These are phyloP conservation scores for Tachina grossa DNA, from an alignment of 2,888 invertebrate genomes.

Conservation along the genomic window DNA sequence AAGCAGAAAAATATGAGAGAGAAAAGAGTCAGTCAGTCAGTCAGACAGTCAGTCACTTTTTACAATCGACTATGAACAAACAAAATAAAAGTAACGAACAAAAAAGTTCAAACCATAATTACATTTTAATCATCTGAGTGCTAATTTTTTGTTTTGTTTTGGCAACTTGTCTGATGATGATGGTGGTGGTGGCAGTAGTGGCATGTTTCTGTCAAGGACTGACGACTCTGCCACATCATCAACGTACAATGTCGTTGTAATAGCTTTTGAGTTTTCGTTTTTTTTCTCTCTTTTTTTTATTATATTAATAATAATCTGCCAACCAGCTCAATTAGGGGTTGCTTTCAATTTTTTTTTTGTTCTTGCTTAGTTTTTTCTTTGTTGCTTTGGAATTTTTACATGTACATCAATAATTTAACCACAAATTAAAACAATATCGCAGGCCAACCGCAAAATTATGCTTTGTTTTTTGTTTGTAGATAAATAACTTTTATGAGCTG, in stretches of 20 bases:
- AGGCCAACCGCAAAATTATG: conserved; percentile 56
- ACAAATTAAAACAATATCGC: conserved; percentile 64
- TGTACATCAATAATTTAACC: conserved; percentile 64
- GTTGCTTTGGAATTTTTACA: conserved; percentile 35
- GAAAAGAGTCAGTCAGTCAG: conserved; percentile 1
- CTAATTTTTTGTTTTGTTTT: conserved; percentile 70
- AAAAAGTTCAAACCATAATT: conserved; percentile 72
- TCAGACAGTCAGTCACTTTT: neutral
- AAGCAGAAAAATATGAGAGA: neutral
- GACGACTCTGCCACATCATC: conserved; percentile 51
- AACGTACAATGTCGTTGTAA: conserved; percentile 18
- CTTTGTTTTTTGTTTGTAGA: neutral
- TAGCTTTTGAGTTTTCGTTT: neutral
- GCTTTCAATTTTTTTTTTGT: conserved; percentile 10
- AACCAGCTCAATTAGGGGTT: conserved; percentile 60
- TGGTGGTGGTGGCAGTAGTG: conserved; percentile 46
- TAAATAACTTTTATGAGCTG: conserved; percentile 36
- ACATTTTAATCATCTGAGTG: conserved; percentile 81
- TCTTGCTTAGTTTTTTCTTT: conserved; percentile 10
- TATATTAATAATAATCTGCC: conserved; percentile 52
- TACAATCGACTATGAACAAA: conserved; percentile 14
- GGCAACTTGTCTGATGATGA: conserved; percentile 35
- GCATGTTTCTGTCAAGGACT: conserved; percentile 60
- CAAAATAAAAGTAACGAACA: neutral
- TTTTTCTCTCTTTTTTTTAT: neutral